Evolutionary conservation across 2,888 invertebrate species (phyloP), one percentile per base, ranked within the genome.

Genomic region (Blastobasis lacticolella): DNA sequence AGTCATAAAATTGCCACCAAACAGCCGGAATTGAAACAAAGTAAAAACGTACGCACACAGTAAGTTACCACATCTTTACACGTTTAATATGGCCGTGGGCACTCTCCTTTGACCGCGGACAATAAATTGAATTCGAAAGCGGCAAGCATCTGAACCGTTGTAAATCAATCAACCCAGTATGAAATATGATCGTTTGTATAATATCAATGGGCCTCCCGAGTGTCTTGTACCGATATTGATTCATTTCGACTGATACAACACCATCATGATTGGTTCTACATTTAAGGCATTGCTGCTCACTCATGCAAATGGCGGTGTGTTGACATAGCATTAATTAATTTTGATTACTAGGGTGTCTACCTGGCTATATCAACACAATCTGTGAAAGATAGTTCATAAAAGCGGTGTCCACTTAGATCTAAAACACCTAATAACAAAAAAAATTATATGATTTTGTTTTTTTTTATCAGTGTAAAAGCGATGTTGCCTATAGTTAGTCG

Each of bases 81-180:
- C 54, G 54, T 49, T 63, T 56, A 64, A 66, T 45, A 57, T 66
- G 55, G 23, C 45, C 45, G 40, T 51, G 46, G 58, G 56, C 63
- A 67, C 62, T 69, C 67, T 74, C 64, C 68, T 67, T 64, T 66
- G 64, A 67, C 71, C 74, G 66, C 67, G 63, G 68, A 74, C 75
- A 76, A 78, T 79, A 79, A 79, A 81, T 82, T 71, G 75, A 72
- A 77, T 81, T 76, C 69, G 76, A 80, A 78, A 81, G 74, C 74
- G 71, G 60, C 59, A 60, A 73, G 65, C 71, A 73, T 71, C 67
- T 66, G 69, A 63, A 62, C 66, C 70, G 73, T 67, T 69, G 77
- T 78, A 76, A 80, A 82, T 81, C 81, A 82, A 82, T 82, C 81
- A 78, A 65, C 63, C 59, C 61, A 52, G 62, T 74, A 75, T 80